phyloP scores from a whole-genome alignment of 2,888 invertebrate genomes.

The Parnassius glacialis region DNA sequence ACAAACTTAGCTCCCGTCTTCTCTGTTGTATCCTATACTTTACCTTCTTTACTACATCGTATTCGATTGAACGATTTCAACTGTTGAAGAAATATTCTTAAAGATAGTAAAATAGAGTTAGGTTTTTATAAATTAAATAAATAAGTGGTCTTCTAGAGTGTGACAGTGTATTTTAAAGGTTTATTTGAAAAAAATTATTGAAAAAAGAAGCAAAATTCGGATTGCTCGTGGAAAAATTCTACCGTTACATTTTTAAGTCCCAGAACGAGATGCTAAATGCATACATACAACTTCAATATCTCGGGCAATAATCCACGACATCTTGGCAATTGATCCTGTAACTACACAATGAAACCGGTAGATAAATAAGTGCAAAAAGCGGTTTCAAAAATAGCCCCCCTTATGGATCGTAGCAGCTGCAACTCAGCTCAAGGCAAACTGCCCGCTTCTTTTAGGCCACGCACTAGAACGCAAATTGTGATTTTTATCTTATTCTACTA shows the following conservation, averaged over 20 bases:
- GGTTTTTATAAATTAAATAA: too few species aligned
- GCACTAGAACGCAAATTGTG: conserved; percentile 55
- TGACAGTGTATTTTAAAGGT: too few species aligned
- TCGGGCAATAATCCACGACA: conserved; percentile 9
- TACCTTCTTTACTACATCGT: too few species aligned
- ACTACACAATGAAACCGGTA: conserved; percentile 61
- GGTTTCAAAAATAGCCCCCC: conserved; percentile 66
- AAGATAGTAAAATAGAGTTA: too few species aligned
- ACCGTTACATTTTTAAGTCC: neutral
- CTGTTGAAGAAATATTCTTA: too few species aligned
- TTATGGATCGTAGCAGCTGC: conserved; percentile 62
- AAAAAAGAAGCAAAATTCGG: too few species aligned
- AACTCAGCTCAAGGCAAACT: conserved; percentile 68
- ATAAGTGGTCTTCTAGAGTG: too few species aligned
- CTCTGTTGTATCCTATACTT: too few species aligned
- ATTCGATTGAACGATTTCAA: too few species aligned
- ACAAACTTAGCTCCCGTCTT: too few species aligned
- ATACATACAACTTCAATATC: neutral
- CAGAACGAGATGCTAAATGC: neutral
- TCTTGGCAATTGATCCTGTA: conserved; percentile 34
- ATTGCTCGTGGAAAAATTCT: neutral
- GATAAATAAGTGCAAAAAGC: conserved; percentile 63
- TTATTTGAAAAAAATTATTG: too few species aligned
- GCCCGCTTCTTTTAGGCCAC: conserved; percentile 53
- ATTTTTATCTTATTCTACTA: conserved; percentile 38